Evolutionary conservation across 30 jellyfish, hydroid and myxozoan species (phyloP).

Genomic region (Cassiopea andromeda): DNA sequence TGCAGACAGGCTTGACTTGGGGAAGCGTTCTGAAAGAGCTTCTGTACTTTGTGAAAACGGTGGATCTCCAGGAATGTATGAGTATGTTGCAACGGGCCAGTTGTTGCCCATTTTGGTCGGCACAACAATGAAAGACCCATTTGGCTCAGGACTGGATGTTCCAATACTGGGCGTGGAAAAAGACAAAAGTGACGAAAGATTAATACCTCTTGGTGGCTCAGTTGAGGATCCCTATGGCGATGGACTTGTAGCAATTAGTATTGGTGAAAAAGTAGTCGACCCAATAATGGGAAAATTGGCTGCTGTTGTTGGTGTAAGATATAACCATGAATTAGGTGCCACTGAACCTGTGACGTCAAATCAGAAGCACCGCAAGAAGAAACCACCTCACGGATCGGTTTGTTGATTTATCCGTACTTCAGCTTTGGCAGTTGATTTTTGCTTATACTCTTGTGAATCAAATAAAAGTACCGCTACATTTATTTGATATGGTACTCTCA

Average conservation of each 20-base stretch:
- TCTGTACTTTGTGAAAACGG: constrained; percentile 81
- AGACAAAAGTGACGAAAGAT: constrained; percentile 73
- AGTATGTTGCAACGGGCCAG: constrained; percentile 89
- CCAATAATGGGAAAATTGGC: constrained; percentile 78
- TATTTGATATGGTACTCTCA: too few relatives aligned
- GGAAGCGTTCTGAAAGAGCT: constrained; percentile 72
- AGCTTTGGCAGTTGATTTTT: background rate
- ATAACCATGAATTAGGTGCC: constrained; percentile 77
- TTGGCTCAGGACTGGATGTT: constrained; percentile 96
- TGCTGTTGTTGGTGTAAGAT: constrained; percentile 85
- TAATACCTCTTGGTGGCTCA: constrained; percentile 97
- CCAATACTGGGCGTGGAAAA: constrained; percentile 94
- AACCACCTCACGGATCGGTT: constrained; percentile 91
- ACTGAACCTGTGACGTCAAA: constrained; percentile 91
- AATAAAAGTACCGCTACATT: too few relatives aligned
- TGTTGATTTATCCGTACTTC: background rate
- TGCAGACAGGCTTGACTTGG: constrained; percentile 77
- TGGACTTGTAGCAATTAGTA: constrained; percentile 84
- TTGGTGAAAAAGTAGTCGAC: constrained; percentile 93
- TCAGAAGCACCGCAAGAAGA: constrained; percentile 70
- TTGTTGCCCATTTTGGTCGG: constrained; percentile 93
- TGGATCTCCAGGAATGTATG: constrained; percentile 98
- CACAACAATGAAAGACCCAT: constrained; percentile 88
- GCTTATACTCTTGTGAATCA: too few relatives aligned
- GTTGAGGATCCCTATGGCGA: constrained; percentile 95